Evolutionary conservation across 2,797 vertebrate species (phyloP).

Genomic region (Enteromius mattozi): DNA sequence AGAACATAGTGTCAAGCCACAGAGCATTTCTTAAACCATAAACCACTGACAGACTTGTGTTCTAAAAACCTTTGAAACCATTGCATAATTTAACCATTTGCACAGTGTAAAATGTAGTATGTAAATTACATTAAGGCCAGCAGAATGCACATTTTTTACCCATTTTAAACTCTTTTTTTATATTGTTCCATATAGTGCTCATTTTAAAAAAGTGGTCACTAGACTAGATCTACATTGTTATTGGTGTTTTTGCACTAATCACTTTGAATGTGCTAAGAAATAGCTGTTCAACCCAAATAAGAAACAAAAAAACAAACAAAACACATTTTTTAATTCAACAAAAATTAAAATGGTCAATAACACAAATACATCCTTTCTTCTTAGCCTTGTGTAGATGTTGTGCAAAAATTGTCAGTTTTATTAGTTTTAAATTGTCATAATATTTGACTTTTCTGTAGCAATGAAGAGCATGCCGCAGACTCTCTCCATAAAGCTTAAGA

Average conservation of each 20-base stretch:
- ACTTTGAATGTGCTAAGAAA: too few relatives aligned
- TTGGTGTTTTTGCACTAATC: too few relatives aligned
- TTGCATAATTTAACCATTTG: background rate
- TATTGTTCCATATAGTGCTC: too few relatives aligned
- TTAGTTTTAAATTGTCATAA: too few relatives aligned
- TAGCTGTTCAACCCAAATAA: too few relatives aligned
- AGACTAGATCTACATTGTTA: background rate
- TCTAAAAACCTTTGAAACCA: background rate
- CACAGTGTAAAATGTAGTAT: background rate
- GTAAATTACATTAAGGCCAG: background rate
- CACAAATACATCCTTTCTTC: background rate
- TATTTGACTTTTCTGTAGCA: background rate
- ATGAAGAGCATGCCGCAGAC: background rate
- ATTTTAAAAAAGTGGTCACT: background rate
- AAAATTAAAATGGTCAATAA: background rate
- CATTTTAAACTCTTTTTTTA: background rate
- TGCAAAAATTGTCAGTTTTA: slow-evolving; percentile 1
- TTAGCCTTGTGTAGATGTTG: background rate
- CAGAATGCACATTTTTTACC: background rate
- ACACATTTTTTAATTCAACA: background rate
- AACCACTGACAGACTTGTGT: background rate
- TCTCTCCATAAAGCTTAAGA: background rate
- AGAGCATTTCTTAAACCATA: background rate
- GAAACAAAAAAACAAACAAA: too few relatives aligned
- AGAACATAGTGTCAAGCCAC: background rate